These are phyloP conservation scores for Pseudomyrmex sp. DNA, from an alignment of 1,140 invertebrate species.

Conservation along the genomic window DNA sequence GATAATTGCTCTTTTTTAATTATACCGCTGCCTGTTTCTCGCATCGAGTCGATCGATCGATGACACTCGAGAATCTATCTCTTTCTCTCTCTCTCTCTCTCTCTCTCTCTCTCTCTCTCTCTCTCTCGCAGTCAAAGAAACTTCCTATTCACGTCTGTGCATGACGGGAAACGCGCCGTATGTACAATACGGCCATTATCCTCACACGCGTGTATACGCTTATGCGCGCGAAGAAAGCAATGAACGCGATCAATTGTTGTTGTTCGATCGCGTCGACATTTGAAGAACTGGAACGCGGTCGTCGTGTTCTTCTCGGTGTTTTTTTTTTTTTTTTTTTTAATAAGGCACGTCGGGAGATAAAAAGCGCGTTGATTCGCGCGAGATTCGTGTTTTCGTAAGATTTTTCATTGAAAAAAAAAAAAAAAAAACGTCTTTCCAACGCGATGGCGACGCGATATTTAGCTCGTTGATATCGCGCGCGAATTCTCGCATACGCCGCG, in stretches of 20 bases:
- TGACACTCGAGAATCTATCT: neutral
- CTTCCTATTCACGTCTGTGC: neutral
- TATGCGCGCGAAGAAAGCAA: neutral
- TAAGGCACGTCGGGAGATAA: too few species aligned
- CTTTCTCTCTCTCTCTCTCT: neutral
- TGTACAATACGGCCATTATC: neutral
- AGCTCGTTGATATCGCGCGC: too few species aligned
- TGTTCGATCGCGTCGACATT: neutral
- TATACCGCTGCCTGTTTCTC: neutral
- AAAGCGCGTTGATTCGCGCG: too few species aligned
- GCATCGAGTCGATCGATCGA: neutral
- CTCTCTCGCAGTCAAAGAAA: neutral
- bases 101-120: too few species aligned
- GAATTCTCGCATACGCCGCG: neutral
- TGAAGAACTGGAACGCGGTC: neutral
- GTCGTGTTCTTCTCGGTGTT: too few species aligned
- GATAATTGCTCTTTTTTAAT: conserved; percentile 56
- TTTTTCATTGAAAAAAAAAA: too few species aligned
- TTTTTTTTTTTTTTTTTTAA: too few species aligned
- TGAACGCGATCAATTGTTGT: neutral
- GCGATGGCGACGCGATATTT: too few species aligned
- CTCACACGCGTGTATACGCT: too few species aligned
- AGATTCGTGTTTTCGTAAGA: too few species aligned
- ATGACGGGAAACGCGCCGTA: too few species aligned
- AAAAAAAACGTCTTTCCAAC: neutral